Conservation (phyloP, 1,140 invertebrate species). For the Cecropterus lyciades region DNA sequence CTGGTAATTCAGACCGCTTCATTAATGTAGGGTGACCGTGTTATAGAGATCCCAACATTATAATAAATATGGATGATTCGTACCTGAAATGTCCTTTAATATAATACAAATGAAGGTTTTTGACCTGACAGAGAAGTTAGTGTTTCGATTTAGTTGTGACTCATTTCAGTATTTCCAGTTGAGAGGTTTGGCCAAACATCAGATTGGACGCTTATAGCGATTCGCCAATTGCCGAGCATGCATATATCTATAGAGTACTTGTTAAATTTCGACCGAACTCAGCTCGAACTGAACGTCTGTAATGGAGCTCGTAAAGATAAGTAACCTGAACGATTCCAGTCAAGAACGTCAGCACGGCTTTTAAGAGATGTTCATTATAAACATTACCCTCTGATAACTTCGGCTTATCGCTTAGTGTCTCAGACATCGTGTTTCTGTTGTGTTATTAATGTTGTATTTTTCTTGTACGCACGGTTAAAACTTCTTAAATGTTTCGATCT, state of each 20-base stretch:
- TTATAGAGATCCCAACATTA: no score
- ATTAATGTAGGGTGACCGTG: background rate
- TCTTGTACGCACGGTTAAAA: no score
- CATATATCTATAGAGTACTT: background rate
- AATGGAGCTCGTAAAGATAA: no score
- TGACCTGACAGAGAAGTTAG: background rate
- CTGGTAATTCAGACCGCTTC: background rate
- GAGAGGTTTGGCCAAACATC: background rate
- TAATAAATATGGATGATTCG: background rate
- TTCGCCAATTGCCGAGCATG: background rate
- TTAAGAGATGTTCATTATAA: no score
- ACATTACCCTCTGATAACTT: no score
- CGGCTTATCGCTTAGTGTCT: no score
- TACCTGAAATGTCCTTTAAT: background rate
- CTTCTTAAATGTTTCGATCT: no score
- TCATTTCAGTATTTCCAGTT: background rate
- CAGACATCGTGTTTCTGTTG: no score
- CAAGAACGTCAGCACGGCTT: conserved; percentile 4
- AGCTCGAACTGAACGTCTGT: no score
- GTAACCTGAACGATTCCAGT: background rate
- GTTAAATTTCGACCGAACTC: no score
- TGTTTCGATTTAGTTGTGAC: background rate
- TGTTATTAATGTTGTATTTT: no score
- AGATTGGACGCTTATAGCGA: background rate
- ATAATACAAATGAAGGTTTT: background rate